These are phyloP conservation scores for Tricholaema leucomelas DNA, from an alignment of 2,113 vertebrate genomes.

Conservation along the genomic window DNA sequence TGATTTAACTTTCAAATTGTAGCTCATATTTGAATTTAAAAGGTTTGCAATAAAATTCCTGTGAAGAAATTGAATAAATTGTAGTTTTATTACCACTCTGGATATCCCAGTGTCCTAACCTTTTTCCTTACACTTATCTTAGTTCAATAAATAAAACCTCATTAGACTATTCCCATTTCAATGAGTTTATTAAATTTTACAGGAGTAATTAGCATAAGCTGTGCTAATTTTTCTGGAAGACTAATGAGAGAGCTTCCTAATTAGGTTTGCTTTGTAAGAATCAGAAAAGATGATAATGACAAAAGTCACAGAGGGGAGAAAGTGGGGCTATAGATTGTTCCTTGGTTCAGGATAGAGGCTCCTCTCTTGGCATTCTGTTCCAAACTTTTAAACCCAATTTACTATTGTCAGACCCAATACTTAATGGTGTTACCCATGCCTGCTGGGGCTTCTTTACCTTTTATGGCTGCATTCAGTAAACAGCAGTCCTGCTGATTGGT, in stretches of 20 bases:
- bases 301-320: constrained; percentile 81
- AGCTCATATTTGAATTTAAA: constrained; percentile 85
- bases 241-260: constrained; percentile 98
- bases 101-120: constrained; percentile 82
- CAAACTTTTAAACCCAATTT: constrained; percentile 51
- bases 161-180: constrained; percentile 98
- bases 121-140: constrained; percentile 94
- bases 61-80: constrained; percentile 82
- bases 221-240: constrained; percentile 98
- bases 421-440: constrained; percentile 17
- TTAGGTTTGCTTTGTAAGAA: constrained; percentile 95
- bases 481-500: not conserved
- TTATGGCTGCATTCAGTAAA: constrained; percentile 35
- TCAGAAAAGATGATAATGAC: constrained; percentile 86
- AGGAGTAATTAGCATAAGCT: constrained; percentile 99
- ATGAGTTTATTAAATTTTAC: constrained; percentile 99
- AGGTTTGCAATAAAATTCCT: constrained; percentile 81
- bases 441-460: constrained; percentile 47
- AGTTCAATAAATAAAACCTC: constrained; percentile 99
- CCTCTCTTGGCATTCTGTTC: not conserved
- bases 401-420: not conserved
- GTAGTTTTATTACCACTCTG: constrained; percentile 81
- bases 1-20: constrained; percentile 80
- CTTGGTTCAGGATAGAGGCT: constrained; percentile 53
- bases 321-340: constrained; percentile 68